Evolutionary conservation across 2,113 vertebrate species (phyloP), one percentile per base, ranked within the genome.

Genomic region (Limanda limanda): DNA sequence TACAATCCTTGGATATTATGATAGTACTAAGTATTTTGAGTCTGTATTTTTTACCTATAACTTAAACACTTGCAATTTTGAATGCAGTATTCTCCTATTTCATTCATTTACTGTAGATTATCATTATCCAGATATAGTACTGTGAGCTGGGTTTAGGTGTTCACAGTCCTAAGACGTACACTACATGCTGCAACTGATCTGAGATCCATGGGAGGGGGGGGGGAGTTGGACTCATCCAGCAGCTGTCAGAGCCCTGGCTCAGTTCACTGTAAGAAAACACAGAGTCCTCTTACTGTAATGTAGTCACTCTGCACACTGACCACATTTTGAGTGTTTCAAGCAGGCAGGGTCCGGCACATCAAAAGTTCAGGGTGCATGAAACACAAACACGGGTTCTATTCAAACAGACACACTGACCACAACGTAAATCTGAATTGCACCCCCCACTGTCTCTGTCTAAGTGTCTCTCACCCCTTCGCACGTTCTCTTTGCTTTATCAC

Each of bases 161-260:
- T 60, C 35, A 15, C n/a, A 51, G 17, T 37, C 52, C 27, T 1
- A 4, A 54, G 66, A 20, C 13, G 18, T 58, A 40, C 54, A 25
- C 37, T 35, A 47, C 57, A 37, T 23, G 25, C 40, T 81, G 56
- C 47, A 86, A 67, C 74, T 24, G 45, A 70, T 68, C 62, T 65
- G 56, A 67, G 54, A 45, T 72, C 27, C 56, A 62, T 76, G 66
- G 81, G 76, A 79, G 27, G 27, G 27, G 27, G 63, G 78, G 83
- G 24, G 2, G 66, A 40, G 56, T 68, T 10, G 25, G 51, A 66
- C 69, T 79, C 75, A 84, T 90, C 78, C 54, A 72, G 87, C 84
- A 87, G 81, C 74, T 84, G 79, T 89, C 84, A 79, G 51, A 48
- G 55, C 66, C 64, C 68, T 85, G 84, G 83, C 87, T 76, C 66